Conservation (phyloP, 1,140 invertebrate species). For the Kradibia gibbosae region DNA sequence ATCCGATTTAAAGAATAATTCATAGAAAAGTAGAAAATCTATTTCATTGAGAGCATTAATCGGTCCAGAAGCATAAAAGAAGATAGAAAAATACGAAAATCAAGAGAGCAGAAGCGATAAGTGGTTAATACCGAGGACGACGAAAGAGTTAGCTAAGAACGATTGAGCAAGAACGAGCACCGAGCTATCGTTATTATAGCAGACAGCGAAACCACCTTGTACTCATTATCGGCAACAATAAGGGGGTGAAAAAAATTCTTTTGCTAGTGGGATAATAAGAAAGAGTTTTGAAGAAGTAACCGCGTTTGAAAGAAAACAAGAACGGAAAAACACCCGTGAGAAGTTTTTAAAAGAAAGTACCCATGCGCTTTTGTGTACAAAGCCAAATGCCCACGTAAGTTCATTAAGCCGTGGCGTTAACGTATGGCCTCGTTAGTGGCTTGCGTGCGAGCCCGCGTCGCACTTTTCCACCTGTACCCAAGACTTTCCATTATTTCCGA, state of each 20-base stretch:
- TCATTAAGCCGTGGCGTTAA: constrained; percentile 68
- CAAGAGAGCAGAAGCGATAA: not conserved
- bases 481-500: not conserved
- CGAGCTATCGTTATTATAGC: constrained; percentile 2
- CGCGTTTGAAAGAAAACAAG: not conserved
- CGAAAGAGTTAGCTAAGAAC: not conserved
- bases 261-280: constrained; percentile 49
- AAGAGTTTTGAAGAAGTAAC: constrained; percentile 44
- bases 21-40: constrained; percentile 8
- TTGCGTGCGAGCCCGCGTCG: not conserved
- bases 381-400: constrained; percentile 60
- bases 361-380: not conserved
- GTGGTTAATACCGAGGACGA: too few relatives aligned
- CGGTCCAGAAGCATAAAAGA: not conserved
- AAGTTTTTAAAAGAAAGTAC: constrained; percentile 39
- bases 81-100: not conserved
- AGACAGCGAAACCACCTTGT: constrained; percentile 34
- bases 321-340: constrained; percentile 6
- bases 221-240: constrained; percentile 60
- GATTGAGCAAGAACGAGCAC: not conserved
- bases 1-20: not conserved
- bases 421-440: constrained; percentile 66
- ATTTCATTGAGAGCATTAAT: constrained; percentile 31
- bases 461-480: not conserved
- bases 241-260: constrained; percentile 53